Base-by-base conservation (phyloP, 2,797 vertebrate species). In the Botia kubotai region DNA sequence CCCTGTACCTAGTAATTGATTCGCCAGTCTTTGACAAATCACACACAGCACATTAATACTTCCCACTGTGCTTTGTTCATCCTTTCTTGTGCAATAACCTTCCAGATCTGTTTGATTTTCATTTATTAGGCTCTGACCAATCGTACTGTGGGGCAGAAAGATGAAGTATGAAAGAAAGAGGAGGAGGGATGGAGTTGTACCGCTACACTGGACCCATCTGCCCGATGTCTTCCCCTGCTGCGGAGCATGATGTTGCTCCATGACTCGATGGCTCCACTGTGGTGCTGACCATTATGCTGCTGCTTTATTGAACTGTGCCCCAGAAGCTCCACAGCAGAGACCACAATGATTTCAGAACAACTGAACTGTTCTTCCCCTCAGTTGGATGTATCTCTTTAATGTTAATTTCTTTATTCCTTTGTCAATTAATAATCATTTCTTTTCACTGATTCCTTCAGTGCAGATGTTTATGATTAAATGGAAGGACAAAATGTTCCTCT, bases 161-260 rank as follows among this genome's bases (percentile, higher is more conserved):
- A 69, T 89, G 90, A 16, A 17, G 65, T 81, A 66, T 72, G 39
- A 84, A 81, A 43, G 66, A 69, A 69, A 73, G 78, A 81, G 82
- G 68, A 75, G 83, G 82, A 79, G 83, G 90, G 91, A 91, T 89
- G 91, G 90, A 91, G 91, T 90, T 92, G 91, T 92, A 92, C 91
- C 92, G 92, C 93, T 93, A 94, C 92, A 94, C 93, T 93, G 93
- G 92, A 94, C 93, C 93, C 93, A 94, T 94, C 94, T 94, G 93
- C 90, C 93, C 91, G 90, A 92, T 92, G 93, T 93, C 93, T 93
- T 90, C 90, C 93, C 93, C 93, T 93, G 92, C 93, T 94, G 93
- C 88, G 93, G 92, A 92, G 93, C 93, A 94, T 93, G 91, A 93
- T 94, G 91, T 92, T 93, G 91, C 92, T 93, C 92, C 90, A 93